These are phyloP conservation scores for Eucidaris tribuloides DNA, from an alignment of 35 echinoderm and acorn worm species.

Conservation along the genomic window DNA sequence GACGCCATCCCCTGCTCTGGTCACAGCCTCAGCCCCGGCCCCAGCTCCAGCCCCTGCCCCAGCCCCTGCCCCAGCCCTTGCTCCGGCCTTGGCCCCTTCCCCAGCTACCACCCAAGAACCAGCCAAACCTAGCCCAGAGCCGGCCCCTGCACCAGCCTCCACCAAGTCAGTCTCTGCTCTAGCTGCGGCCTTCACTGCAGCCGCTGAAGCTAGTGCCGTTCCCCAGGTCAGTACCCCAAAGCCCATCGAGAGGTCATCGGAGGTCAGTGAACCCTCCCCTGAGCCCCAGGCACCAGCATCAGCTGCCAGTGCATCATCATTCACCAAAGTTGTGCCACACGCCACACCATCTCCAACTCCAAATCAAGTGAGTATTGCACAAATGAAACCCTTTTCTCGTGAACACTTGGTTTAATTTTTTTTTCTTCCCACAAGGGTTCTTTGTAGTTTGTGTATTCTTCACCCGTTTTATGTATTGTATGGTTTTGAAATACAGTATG, in stretches of 20 bases:
- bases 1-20: constrained; percentile 25
- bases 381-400: background rate
- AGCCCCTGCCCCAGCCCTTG: background rate
- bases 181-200: background rate
- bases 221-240: constrained; percentile 16
- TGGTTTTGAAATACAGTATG: background rate
- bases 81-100: background rate
- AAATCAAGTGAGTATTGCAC: constrained; percentile 3
- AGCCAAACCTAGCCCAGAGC: background rate
- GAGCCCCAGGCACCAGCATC: background rate
- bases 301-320: background rate
- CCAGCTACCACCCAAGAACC: constrained; percentile 1
- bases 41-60: background rate
- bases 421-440: background rate
- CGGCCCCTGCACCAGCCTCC: background rate
- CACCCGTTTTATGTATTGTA: background rate
- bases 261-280: background rate
- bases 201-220: background rate
- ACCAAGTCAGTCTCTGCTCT: background rate
- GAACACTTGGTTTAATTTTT: no score
- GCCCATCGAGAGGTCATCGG: background rate
- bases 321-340: constrained; percentile 27
- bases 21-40: background rate
- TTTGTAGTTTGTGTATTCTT: background rate
- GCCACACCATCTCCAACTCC: constrained; percentile 5